Conservation (phyloP, 2,888 invertebrate species). For the Dynastes hyllus region DNA sequence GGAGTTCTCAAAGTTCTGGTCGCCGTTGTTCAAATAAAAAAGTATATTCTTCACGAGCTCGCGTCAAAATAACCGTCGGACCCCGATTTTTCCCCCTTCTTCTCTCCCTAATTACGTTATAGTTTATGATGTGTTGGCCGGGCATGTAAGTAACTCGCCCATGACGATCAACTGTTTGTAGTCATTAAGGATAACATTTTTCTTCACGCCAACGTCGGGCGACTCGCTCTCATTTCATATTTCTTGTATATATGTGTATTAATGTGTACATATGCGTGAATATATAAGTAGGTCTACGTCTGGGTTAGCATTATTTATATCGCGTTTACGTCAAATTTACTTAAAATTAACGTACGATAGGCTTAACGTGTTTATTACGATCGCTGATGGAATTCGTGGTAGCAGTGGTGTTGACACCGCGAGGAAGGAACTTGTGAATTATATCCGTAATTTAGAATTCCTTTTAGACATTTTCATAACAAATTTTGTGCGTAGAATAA, state of each 20-base stretch:
- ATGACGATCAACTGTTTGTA: constrained; percentile 52
- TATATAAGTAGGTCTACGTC: constrained; percentile 11
- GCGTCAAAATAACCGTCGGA: too few species aligned
- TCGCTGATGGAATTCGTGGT: neutral
- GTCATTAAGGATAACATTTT: constrained; percentile 52
- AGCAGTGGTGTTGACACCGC: too few species aligned
- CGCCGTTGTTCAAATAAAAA: neutral
- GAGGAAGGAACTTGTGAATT: too few species aligned
- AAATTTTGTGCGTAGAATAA: too few species aligned
- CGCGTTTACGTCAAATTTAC: constrained; percentile 26
- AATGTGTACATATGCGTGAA: constrained; percentile 14
- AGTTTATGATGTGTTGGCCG: constrained; percentile 49
- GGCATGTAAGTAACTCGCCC: constrained; percentile 49
- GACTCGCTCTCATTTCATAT: constrained; percentile 9
- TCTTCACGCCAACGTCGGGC: constrained; percentile 37
- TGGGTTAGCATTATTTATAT: constrained; percentile 18
- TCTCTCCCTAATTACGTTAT: constrained; percentile 34
- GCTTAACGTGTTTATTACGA: neutral
- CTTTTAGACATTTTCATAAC: too few species aligned
- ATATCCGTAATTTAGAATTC: too few species aligned
- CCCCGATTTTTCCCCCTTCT: constrained; percentile 3
- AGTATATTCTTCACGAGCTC: neutral
- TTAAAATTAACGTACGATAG: constrained; percentile 20
- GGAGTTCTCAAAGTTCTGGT: neutral
- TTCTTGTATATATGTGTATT: constrained; percentile 12